phyloP scores from a whole-genome alignment of 2,888 invertebrate species.

The Tetragnatha montana region DNA sequence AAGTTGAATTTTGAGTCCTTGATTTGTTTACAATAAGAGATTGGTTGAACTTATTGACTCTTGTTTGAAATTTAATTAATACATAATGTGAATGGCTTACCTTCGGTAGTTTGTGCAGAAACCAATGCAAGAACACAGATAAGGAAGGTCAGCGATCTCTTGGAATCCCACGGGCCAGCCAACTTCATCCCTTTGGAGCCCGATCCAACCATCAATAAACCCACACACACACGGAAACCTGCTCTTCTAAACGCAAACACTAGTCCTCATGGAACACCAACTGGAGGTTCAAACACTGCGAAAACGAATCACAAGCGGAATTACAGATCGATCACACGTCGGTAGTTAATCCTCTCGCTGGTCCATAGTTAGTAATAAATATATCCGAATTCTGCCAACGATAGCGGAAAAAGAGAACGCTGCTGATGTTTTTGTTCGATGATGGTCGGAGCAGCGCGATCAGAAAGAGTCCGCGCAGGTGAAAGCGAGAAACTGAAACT shows the following conservation, averaged over 20 bases:
- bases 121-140: constrained; percentile 26
- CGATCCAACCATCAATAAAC: constrained; percentile 15
- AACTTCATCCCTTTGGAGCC: constrained; percentile 60
- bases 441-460: constrained; percentile 20
- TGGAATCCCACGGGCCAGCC: constrained; percentile 44
- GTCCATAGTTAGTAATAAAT: too few relatives aligned
- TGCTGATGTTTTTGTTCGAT: constrained; percentile 16
- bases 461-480: constrained; percentile 43
- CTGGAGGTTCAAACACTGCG: not conserved
- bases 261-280: not conserved
- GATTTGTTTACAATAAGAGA: too few relatives aligned
- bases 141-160: constrained; percentile 54
- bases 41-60: too few relatives aligned
- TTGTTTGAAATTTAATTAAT: not conserved
- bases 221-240: constrained; percentile 4
- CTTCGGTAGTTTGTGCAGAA: constrained; percentile 20
- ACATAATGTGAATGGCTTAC: constrained; percentile 14
- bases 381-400: too few relatives aligned
- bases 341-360: too few relatives aligned
- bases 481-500: constrained; percentile 41
- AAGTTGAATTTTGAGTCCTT: too few relatives aligned
- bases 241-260: constrained; percentile 2
- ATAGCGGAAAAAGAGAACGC: constrained; percentile 6
- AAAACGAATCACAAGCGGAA: not conserved
- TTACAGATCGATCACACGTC: not conserved